Conservation (phyloP, 2,113 vertebrate genomes). For the Nothobranchius kuhntae region DNA sequence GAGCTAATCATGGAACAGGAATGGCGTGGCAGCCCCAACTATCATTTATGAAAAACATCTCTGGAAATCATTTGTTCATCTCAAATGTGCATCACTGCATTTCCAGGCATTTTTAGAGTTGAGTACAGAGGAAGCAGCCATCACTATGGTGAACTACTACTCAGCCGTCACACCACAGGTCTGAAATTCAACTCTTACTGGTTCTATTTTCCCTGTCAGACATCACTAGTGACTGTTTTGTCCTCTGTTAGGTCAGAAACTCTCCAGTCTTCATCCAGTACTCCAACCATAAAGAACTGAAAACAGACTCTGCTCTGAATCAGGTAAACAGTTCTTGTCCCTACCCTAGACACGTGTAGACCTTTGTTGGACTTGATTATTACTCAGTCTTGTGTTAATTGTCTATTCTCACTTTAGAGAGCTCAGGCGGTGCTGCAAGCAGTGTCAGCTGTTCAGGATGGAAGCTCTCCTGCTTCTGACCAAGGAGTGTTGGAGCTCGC, state of each 20-base stretch:
- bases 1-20: too few species aligned
- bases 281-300: constrained; percentile 98
- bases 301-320: constrained; percentile 96
- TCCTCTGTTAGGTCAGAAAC: constrained; percentile 88
- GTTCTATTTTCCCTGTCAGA: background rate
- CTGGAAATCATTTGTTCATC: background rate
- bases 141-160: constrained; percentile 99
- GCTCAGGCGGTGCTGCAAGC: constrained; percentile 97
- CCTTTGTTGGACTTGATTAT: background rate
- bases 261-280: constrained; percentile 97
- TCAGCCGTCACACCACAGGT: constrained; percentile 95
- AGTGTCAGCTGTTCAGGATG: constrained; percentile 94
- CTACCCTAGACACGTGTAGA: too few species aligned
- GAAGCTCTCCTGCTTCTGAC: constrained; percentile 90
- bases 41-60: too few species aligned
- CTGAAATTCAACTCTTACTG: constrained; percentile 69
- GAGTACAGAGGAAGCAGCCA: constrained; percentile 94
- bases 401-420: constrained; percentile 75
- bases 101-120: constrained; percentile 94
- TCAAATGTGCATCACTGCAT: constrained; percentile 10
- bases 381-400: background rate
- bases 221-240: constrained; percentile 30
- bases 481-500: constrained; percentile 89
- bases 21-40: too few species aligned
- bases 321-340: constrained; percentile 58